Conservation (phyloP, 1,140 invertebrate genomes). For the Aporrectodea caliginosa region DNA sequence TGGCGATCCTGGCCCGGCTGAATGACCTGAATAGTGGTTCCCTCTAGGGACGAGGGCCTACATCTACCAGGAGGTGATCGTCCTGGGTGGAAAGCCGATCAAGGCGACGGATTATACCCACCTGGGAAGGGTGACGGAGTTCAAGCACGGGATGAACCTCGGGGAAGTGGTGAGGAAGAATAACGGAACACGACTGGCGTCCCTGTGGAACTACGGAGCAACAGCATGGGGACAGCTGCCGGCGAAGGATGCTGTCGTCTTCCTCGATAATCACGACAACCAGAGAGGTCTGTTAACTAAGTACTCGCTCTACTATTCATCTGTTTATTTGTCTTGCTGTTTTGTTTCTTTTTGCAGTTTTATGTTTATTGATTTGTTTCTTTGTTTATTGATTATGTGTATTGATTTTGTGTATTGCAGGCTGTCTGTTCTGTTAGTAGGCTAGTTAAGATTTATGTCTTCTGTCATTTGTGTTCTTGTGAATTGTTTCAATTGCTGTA, state of each 20-base stretch:
- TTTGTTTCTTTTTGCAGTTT: too few relatives aligned
- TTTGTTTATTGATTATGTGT: too few relatives aligned
- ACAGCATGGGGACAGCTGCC: conserved; percentile 51
- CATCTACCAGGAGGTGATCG: conserved; percentile 62
- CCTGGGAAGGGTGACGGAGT: conserved; percentile 69
- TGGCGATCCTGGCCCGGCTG: conserved; percentile 54
- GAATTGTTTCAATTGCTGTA: too few relatives aligned
- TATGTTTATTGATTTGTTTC: too few relatives aligned
- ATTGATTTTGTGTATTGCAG: too few relatives aligned
- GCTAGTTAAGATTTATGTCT: too few relatives aligned
- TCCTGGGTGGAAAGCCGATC: conserved; percentile 68
- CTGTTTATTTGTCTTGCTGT: too few relatives aligned
- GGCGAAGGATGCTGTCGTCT: conserved; percentile 52
- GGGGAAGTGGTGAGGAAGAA: conserved; percentile 41
- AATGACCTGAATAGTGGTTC: conserved; percentile 61
- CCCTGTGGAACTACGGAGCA: conserved; percentile 45
- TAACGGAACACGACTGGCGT: conserved; percentile 9
- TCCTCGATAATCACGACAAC: conserved; percentile 59
- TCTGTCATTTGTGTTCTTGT: too few relatives aligned
- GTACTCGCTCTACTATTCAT: too few relatives aligned
- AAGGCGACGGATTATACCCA: conserved; percentile 57
- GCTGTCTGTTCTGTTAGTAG: too few relatives aligned
- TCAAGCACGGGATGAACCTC: conserved; percentile 62
- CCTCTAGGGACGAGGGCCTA: conserved; percentile 34
- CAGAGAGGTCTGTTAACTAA: conserved; percentile 45